phyloP scores from a whole-genome alignment of 2,888 invertebrate species.

The Synanthedon vespiformis region DNA sequence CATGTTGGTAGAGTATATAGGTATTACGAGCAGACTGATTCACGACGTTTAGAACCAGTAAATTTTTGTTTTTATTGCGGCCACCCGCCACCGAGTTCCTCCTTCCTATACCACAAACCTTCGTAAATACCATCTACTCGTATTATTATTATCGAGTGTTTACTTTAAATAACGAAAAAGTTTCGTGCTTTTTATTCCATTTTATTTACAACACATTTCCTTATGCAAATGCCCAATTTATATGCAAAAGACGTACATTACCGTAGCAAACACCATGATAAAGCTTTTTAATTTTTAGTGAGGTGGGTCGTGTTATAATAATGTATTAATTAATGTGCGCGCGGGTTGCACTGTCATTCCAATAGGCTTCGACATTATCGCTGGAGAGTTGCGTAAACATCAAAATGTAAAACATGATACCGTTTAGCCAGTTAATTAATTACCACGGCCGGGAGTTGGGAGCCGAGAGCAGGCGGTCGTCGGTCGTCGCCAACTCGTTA shows the following conservation, averaged over 20 bases:
- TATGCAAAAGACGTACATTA: slow-evolving; percentile 48
- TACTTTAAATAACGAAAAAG: neutral
- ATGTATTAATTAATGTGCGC: slow-evolving; percentile 62
- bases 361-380: slow-evolving; percentile 55
- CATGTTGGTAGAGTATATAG: neutral
- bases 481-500: slow-evolving; percentile 56
- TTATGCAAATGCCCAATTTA: slow-evolving; percentile 54
- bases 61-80: slow-evolving; percentile 34
- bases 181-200: neutral
- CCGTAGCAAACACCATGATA: slow-evolving; percentile 51
- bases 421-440: slow-evolving; percentile 69
- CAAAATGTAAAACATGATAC: slow-evolving; percentile 65
- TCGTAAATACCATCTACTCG: neutral
- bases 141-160: neutral
- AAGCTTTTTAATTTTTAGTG: slow-evolving; percentile 60
- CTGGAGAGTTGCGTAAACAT: slow-evolving; percentile 65
- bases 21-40: slow-evolving; percentile 23
- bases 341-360: slow-evolving; percentile 44
- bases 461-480: slow-evolving; percentile 19
- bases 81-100: neutral
- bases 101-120: neutral
- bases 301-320: slow-evolving; percentile 48
- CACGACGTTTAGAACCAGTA: slow-evolving; percentile 33
- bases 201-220: slow-evolving; percentile 19
- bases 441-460: slow-evolving; percentile 46